Conservation (phyloP, 2,113 vertebrate genomes). For the Nesoenas mayeri region DNA sequence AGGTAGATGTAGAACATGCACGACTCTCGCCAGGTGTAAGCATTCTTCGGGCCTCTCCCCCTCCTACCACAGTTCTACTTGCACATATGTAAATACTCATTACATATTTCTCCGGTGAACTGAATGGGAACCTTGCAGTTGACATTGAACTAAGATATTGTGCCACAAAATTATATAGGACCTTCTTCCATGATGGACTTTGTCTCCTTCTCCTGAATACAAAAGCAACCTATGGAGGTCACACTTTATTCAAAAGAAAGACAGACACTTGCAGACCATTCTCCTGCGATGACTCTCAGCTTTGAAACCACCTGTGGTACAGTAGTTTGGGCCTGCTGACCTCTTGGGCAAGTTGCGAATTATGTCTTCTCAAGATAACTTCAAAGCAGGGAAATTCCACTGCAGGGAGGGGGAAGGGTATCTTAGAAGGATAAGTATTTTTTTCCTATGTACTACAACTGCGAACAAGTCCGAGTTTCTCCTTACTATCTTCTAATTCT, state of each 20-base stretch:
- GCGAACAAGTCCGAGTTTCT: background rate
- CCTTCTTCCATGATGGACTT: background rate
- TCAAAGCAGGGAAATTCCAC: conserved; percentile 12
- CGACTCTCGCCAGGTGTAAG: background rate
- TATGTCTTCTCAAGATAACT: background rate
- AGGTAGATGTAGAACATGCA: background rate
- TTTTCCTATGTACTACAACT: background rate
- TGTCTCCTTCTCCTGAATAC: background rate
- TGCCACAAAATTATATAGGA: background rate
- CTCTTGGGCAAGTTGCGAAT: background rate
- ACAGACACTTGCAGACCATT: background rate
- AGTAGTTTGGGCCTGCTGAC: background rate
- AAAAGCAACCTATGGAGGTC: background rate
- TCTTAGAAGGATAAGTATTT: background rate
- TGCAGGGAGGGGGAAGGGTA: background rate
- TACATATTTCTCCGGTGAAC: background rate
- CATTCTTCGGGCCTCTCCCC: background rate
- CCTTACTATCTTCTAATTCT: background rate
- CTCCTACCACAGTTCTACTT: background rate
- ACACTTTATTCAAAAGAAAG: background rate
- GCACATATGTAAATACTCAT: background rate
- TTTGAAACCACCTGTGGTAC: background rate
- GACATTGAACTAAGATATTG: background rate
- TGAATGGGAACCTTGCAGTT: background rate
- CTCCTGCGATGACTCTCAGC: background rate